A percentile compares a stretch with the other conserved stretches of the same genome.
Evolutionary conservation across 2,113 vertebrate genomes (phyloP).

Genomic region (Notothenia coriiceps): DNA sequence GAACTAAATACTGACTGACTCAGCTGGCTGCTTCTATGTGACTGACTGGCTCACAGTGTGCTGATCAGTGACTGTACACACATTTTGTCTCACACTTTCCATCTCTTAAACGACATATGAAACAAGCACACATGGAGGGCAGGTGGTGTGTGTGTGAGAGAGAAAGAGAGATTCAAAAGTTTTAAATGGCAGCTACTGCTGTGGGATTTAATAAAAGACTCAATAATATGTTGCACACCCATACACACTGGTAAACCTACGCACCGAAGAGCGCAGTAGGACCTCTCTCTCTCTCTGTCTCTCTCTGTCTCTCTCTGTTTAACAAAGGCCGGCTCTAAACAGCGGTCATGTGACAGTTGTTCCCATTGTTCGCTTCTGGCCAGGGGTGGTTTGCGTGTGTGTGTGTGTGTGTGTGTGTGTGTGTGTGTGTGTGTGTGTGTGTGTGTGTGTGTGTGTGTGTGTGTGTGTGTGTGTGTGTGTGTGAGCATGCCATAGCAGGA

Average conservation of each 20-base stretch:
- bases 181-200: constrained; percentile 68
- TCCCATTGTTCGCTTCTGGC: constrained; percentile 77
- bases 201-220: constrained; percentile 72
- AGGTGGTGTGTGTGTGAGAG: constrained; percentile 29
- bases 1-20: not conserved
- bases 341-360: constrained; percentile 80
- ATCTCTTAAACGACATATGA: constrained; percentile 2
- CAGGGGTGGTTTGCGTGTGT: constrained; percentile 72
- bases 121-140: constrained; percentile 16
- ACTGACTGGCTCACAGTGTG: constrained; percentile 5
- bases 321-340: constrained; percentile 77
- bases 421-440: too few relatives aligned
- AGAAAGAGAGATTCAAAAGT: constrained; percentile 30
- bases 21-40: not conserved
- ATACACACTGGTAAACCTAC: constrained; percentile 56
- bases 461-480: too few relatives aligned
- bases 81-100: not conserved
- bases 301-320: constrained; percentile 36
- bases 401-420: too few relatives aligned
- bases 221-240: constrained; percentile 76
- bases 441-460: constrained; percentile 7
- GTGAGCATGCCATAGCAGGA: constrained; percentile 57
- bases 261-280: constrained; percentile 68
- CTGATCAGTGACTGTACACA: constrained; percentile 8
- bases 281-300: constrained; percentile 28